Percentiles rank a stretch among this genome's conserved stretches.
phyloP scores from a whole-genome alignment of 2,113 vertebrate genomes.

The Melanerpes formicivorus region DNA sequence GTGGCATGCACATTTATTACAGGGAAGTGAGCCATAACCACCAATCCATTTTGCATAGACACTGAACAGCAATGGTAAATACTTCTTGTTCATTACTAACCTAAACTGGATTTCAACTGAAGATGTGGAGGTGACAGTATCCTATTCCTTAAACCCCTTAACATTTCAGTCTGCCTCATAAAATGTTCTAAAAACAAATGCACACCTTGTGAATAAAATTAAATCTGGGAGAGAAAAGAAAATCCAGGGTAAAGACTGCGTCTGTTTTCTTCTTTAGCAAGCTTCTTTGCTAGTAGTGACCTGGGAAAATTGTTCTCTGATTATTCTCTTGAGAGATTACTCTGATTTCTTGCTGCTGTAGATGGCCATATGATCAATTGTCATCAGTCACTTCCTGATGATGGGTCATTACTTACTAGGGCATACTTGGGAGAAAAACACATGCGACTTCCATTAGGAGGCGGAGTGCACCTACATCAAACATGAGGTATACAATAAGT shows the following conservation, averaged over 20 bases:
- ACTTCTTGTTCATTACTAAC: constrained; percentile 28
- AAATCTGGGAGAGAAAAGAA: constrained; percentile 48
- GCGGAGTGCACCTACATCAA: constrained; percentile 63
- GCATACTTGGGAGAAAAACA: constrained; percentile 30
- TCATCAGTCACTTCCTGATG: constrained; percentile 54
- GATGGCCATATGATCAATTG: constrained; percentile 63
- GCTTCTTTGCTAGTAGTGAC: constrained; percentile 41
- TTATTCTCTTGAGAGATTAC: constrained; percentile 63
- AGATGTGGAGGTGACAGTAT: constrained; percentile 45
- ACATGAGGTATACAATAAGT: constrained; percentile 17
- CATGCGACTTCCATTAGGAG: constrained; percentile 69
- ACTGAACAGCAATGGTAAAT: constrained; percentile 32
- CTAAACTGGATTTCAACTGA: constrained; percentile 7
- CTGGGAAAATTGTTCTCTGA: constrained; percentile 54
- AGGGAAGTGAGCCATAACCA: constrained; percentile 48
- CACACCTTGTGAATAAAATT: constrained; percentile 45
- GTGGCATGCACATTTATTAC: constrained; percentile 43
- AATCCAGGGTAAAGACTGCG: background rate
- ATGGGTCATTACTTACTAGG: constrained; percentile 65
- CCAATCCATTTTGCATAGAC: constrained; percentile 42
- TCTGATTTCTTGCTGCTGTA: constrained; percentile 61
- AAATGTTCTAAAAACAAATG: constrained; percentile 48
- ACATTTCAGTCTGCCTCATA: constrained; percentile 37
- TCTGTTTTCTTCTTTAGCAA: constrained; percentile 55
- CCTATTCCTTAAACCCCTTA: constrained; percentile 44